Conservation (phyloP, 2,113 vertebrate genomes). For the Colistium nudipinnis region DNA sequence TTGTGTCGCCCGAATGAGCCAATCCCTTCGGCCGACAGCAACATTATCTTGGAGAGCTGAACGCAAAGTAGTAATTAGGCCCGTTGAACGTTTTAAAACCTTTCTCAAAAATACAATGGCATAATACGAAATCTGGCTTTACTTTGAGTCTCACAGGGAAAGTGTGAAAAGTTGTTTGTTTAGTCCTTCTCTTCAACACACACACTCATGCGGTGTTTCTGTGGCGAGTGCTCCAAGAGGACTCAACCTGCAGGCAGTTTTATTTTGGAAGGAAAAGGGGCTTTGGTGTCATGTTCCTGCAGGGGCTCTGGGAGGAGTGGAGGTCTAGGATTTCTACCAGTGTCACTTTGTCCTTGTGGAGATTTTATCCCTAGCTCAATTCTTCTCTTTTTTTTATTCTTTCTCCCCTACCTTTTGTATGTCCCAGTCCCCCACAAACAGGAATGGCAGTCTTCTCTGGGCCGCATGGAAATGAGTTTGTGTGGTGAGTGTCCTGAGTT, state of each 20-base stretch:
- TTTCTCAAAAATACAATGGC: background rate
- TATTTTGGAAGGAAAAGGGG: slow-evolving; percentile 68
- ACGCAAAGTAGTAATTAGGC: background rate
- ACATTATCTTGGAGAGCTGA: background rate
- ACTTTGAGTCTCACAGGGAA: background rate
- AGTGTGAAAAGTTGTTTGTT: slow-evolving; percentile 27
- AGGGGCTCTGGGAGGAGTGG: slow-evolving; percentile 48
- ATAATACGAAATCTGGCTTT: background rate
- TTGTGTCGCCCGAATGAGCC: slow-evolving; percentile 21
- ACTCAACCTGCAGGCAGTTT: slow-evolving; percentile 59
- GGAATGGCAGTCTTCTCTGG: slow-evolving; percentile 36
- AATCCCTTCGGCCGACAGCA: background rate
- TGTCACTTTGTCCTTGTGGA: slow-evolving; percentile 74
- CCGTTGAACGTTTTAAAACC: background rate
- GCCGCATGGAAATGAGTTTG: slow-evolving; percentile 35
- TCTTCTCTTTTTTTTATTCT: slow-evolving; percentile 7
- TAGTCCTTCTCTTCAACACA: slow-evolving; percentile 5
- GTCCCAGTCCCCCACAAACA: slow-evolving; percentile 28
- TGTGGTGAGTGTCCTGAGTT: background rate
- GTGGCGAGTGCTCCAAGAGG: slow-evolving; percentile 31
- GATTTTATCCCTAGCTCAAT: slow-evolving; percentile 32
- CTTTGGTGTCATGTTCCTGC: slow-evolving; percentile 70
- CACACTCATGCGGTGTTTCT: slow-evolving; percentile 23
- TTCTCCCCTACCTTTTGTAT: slow-evolving; percentile 33
- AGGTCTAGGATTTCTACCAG: slow-evolving; percentile 62